A percentile compares a stretch with the other conserved stretches of the same genome.
Evolutionary conservation across 2,888 invertebrate species (phyloP).

Genomic region (Drosophila robusta): DNA sequence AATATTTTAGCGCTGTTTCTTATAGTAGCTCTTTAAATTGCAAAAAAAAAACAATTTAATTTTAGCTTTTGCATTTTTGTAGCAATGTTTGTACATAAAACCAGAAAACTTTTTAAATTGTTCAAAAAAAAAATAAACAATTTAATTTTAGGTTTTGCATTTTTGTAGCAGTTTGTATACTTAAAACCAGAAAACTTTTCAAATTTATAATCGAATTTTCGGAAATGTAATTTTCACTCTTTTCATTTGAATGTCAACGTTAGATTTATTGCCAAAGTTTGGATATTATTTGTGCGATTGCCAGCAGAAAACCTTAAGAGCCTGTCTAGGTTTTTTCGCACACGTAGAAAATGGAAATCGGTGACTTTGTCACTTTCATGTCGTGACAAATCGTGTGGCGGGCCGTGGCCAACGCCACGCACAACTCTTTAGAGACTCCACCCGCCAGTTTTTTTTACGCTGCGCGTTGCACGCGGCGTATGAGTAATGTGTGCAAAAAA

Average conservation of each 20-base stretch:
- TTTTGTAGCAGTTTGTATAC: too few relatives aligned
- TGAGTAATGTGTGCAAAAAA: conserved; percentile 65
- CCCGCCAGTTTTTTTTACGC: conserved; percentile 24
- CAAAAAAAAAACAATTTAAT: too few relatives aligned
- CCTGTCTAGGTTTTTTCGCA: not conserved
- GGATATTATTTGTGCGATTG: too few relatives aligned
- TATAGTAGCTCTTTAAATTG: too few relatives aligned
- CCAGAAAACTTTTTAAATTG: too few relatives aligned
- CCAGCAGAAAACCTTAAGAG: not conserved
- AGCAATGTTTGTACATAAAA: too few relatives aligned
- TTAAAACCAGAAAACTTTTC: not conserved
- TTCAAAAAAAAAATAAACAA: too few relatives aligned
- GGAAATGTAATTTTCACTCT: too few relatives aligned
- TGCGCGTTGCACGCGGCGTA: conserved; percentile 59
- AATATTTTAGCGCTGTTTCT: too few relatives aligned
- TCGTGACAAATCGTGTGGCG: conserved; percentile 1
- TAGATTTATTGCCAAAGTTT: not conserved
- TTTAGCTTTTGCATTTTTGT: too few relatives aligned
- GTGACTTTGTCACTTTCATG: conserved; percentile 2
- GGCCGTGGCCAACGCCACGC: conserved; percentile 10
- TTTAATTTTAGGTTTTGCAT: too few relatives aligned
- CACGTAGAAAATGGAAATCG: conserved; percentile 27
- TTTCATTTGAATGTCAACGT: not conserved
- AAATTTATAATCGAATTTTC: not conserved
- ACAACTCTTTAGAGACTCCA: conserved; percentile 5